phyloP scores from a whole-genome alignment of 2,113 vertebrate species.

The Tachuris rubrigastra region DNA sequence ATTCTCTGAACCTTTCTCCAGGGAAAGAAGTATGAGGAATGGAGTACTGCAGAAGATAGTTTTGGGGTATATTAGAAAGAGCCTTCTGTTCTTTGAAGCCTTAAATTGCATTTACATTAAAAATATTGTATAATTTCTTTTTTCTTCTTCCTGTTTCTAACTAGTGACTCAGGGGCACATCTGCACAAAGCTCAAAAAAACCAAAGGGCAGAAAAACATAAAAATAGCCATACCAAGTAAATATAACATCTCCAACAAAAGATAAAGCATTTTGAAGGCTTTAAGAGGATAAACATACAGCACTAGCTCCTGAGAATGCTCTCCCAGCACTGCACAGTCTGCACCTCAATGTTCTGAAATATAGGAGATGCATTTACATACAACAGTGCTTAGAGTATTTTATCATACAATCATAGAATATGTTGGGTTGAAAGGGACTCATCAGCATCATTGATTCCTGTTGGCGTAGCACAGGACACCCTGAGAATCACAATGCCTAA shows the following conservation, averaged over 20 bases:
- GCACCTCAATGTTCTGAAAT: not conserved
- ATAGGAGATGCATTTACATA: not conserved
- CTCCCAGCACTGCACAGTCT: not conserved
- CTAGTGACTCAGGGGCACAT: not conserved
- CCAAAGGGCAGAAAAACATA: not conserved
- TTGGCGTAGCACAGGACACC: not conserved
- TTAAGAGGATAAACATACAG: not conserved
- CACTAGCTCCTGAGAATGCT: not conserved
- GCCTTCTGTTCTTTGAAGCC: not conserved
- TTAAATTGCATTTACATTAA: not conserved
- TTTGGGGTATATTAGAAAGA: not conserved
- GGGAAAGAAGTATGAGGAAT: not conserved
- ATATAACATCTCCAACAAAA: not conserved
- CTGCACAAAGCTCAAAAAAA: not conserved
- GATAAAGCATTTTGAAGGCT: rapidly evolving
- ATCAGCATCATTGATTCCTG: not conserved
- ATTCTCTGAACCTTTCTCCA: not conserved
- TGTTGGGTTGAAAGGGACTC: not conserved
- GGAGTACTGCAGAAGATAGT: not conserved
- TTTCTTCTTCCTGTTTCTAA: not conserved
- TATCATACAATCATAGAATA: not conserved
- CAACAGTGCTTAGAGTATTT: not conserved
- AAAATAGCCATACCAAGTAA: not conserved
- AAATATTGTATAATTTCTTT: not conserved
- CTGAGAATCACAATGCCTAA: not conserved